Base-by-base conservation (phyloP, 2,888 invertebrate genomes). In the Nemoura dubitans region DNA sequence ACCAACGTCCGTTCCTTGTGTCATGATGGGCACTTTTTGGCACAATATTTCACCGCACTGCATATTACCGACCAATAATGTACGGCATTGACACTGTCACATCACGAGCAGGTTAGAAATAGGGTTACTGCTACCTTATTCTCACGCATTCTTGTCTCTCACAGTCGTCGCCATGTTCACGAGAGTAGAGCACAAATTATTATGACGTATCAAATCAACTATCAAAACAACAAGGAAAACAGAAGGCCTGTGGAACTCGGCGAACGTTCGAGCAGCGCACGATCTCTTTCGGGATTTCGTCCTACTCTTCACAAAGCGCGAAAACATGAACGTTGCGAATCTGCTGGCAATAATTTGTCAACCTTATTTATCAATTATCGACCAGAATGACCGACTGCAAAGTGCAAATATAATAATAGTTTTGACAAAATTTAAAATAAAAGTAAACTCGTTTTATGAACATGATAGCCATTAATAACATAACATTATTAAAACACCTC, bases 1-100 rank as follows among this genome's bases (percentile, higher is more conserved):
- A 59, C 87, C 85, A 29, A 87, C 86, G 87, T 87, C 87, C 36
- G 87, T 87, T 83, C 87, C 88, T 82, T 88, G 89, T 59, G 89
- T 88, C 89, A 89, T 88, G 86, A 88, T 88, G 87, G 87, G 87
- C 87, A 88, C 88, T 88, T 88, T 88, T 30, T 87, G 86, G 86
- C 87, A 88, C 87, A 88, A 87, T 83, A 89, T 87, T 85, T 88
- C 88, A 87, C 87, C 86, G 86, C 87, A 88, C 87, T 88, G 87
- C 87, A 88, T 88, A 87, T 87, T 59, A 88, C 80, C 43, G 83
- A 59, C 78, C 86, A 86, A 76, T 43, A 82, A 81, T 82, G 86
- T 78, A 87, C 87, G 88, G 87, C 86, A 87, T 86, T 78, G 85
- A 76, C 86, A 87, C 86, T 83, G 85, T 81, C 87, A 86, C 85